These are phyloP conservation scores for Hipposideros larvatus DNA, from an alignment of 2,797 vertebrate species.

Conservation along the genomic window DNA sequence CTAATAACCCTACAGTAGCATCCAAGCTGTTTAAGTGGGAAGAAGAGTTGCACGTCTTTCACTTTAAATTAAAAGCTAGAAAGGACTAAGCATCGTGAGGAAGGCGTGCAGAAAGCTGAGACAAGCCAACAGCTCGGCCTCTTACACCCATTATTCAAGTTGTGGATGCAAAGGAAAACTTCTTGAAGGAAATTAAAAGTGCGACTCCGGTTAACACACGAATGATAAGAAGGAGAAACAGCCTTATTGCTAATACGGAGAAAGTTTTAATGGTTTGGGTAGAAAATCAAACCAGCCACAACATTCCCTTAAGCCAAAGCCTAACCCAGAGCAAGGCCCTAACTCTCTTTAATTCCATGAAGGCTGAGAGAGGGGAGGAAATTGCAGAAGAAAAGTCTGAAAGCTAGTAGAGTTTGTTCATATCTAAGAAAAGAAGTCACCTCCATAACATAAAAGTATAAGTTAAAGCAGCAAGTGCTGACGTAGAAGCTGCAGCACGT, in stretches of 20 bases:
- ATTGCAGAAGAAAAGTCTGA: not conserved
- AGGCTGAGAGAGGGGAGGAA: not conserved
- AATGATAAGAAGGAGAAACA: slow-evolving; percentile 8
- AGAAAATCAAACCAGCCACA: not conserved
- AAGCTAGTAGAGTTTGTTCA: not conserved
- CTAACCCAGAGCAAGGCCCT: not conserved
- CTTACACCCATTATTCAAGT: not conserved
- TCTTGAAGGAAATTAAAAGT: not conserved
- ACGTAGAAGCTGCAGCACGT: not conserved
- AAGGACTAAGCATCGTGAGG: not conserved
- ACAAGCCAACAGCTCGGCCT: not conserved
- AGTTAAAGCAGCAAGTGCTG: not conserved
- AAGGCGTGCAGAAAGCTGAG: not conserved
- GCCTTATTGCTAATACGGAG: not conserved
- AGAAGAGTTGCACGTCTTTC: not conserved
- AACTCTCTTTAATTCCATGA: not conserved
- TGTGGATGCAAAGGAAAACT: not conserved
- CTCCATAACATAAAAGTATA: not conserved
- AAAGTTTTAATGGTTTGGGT: not conserved
- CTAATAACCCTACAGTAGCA: not conserved
- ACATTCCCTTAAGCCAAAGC: not conserved
- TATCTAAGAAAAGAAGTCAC: not conserved
- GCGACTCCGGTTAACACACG: not conserved
- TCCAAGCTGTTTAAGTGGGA: not conserved
- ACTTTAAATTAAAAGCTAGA: not conserved